Evolutionary conservation across 2,113 vertebrate species (phyloP).

Genomic region (Siniperca knerii): DNA sequence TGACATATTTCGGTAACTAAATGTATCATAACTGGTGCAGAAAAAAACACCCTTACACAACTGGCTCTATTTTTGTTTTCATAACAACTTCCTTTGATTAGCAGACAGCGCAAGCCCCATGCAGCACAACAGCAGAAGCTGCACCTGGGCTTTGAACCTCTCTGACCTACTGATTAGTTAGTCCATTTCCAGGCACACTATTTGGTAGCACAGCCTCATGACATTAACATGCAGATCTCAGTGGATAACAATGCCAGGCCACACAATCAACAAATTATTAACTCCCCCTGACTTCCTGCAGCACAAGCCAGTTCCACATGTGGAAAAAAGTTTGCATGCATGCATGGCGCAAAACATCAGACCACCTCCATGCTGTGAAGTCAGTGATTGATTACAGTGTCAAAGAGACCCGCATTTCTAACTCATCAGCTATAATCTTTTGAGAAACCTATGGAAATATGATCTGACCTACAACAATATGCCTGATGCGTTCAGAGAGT

Average conservation of each 20-base stretch:
- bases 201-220: conserved; percentile 73
- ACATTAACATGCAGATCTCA: conserved; percentile 79
- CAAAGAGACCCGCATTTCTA: conserved; percentile 49
- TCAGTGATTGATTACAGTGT: conserved; percentile 72
- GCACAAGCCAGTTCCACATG: conserved; percentile 70
- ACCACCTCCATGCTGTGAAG: conserved; percentile 62
- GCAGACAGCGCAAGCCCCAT: conserved; percentile 35
- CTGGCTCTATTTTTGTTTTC: conserved; percentile 23
- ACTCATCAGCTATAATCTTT: conserved; percentile 37
- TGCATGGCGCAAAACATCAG: conserved; percentile 63
- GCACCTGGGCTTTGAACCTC: conserved; percentile 70
- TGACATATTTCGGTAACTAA: conserved; percentile 1
- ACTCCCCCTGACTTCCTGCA: conserved; percentile 57
- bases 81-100: conserved; percentile 56
- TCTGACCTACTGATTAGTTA: conserved; percentile 66
- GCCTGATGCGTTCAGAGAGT: conserved; percentile 27
- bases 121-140: conserved; percentile 35
- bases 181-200: conserved; percentile 67
- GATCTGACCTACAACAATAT: conserved; percentile 3
- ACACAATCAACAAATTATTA: conserved; percentile 80
- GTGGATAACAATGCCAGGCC: conserved; percentile 78
- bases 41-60: neutral
- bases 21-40: conserved; percentile 3
- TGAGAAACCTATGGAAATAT: conserved; percentile 53
- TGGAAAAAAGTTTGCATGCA: conserved; percentile 75